Percentiles rank a stretch among this genome's conserved stretches.
Evolutionary conservation across 2,113 vertebrate species (phyloP).

Genomic region (Campylomormyrus tamandua): DNA sequence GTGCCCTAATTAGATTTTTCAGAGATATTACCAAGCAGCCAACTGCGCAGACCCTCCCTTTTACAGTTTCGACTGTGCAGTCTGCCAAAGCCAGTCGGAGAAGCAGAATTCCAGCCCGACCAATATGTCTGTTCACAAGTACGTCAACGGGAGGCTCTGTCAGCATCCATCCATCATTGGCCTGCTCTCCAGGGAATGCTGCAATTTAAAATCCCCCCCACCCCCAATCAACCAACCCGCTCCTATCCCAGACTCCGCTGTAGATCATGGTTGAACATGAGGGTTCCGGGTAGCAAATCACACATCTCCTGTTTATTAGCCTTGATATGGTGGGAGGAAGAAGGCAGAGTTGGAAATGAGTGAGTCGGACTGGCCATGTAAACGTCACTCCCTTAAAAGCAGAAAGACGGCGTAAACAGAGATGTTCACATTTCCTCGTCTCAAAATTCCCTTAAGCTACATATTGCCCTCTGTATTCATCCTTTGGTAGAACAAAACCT

Average conservation of each 20-base stretch:
- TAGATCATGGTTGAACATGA: background rate
- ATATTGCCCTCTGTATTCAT: background rate
- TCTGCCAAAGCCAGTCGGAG: slow-evolving; percentile 12
- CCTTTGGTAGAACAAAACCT: background rate
- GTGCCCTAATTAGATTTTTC: slow-evolving; percentile 34
- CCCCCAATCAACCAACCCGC: background rate
- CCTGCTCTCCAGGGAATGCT: background rate
- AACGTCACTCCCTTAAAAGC: background rate
- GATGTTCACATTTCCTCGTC: background rate
- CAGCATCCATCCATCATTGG: background rate
- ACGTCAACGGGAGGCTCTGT: background rate
- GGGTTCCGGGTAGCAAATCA: background rate
- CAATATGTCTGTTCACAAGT: slow-evolving; percentile 14
- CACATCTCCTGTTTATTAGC: background rate
- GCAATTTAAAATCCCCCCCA: background rate
- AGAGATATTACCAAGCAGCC: slow-evolving; percentile 28
- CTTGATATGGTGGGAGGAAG: background rate
- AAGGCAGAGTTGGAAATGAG: background rate
- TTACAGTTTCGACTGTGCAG: background rate
- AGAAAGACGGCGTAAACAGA: background rate
- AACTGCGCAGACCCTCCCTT: slow-evolving; percentile 19
- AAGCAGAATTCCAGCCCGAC: background rate
- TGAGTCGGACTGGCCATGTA: background rate
- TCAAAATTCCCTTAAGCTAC: background rate
- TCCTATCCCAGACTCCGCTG: background rate